A percentile compares a stretch with the other conserved stretches of the same genome.
Conservation (phyloP, 2,113 vertebrate genomes). For the Azemiops feae region DNA sequence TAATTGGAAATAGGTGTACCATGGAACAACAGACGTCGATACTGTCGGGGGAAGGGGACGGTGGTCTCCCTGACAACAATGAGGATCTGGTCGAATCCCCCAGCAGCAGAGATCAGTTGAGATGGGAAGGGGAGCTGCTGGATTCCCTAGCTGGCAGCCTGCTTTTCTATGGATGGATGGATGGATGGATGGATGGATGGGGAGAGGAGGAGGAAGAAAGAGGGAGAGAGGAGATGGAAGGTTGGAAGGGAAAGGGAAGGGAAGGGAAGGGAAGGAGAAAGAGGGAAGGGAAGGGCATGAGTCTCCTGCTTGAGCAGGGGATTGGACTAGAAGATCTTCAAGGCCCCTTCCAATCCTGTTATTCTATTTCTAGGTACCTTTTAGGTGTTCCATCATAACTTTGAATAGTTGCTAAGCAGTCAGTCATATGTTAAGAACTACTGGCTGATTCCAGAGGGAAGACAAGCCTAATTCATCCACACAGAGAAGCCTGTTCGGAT, state of each 20-base stretch:
- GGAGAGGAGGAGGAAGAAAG: no score
- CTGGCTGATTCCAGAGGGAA: neutral
- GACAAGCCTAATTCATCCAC: neutral
- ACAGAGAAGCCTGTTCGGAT: neutral
- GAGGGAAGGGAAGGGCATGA: no score
- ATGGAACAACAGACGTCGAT: neutral
- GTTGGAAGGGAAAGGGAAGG: no score
- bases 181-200: no score
- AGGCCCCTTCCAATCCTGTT: neutral
- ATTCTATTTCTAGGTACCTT: no score
- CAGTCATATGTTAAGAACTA: neutral
- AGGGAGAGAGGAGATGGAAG: no score
- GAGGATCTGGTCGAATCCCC: neutral
- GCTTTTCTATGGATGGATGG: neutral
- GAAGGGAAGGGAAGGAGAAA: no score
- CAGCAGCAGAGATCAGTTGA: neutral
- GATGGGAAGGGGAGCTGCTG: neutral
- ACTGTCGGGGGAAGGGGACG: neutral
- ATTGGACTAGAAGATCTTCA: neutral
- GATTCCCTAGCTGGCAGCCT: neutral
- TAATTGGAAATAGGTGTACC: slow-evolving; percentile 31
- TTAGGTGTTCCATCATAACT: neutral
- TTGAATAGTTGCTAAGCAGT: neutral
- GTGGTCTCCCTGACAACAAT: neutral
- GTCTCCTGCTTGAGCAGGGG: neutral